Base-by-base conservation (phyloP, 2,888 invertebrate genomes). In the Phaedon cochleariae region DNA sequence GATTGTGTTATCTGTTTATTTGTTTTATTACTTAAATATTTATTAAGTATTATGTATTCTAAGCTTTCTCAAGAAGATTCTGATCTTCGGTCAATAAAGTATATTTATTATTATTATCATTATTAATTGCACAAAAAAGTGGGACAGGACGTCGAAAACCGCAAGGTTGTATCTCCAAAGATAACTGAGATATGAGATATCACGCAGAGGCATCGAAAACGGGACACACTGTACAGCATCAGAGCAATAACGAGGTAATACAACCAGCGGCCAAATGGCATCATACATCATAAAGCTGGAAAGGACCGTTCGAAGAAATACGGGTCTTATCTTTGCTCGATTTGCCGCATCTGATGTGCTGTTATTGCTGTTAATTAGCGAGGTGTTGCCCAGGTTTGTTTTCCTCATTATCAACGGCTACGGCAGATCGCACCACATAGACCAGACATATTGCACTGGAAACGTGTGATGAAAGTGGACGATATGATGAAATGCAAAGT, bases 301-400 rank as follows among this genome's bases (percentile, higher is more conserved):
- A 21, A 21, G 17, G 37, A 21, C 41, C 9, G 41, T 37, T 41
- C 21, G 7, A 41, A 55, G 37, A 55, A 37, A 37, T 37, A 31
- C 41, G n/a, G 9, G n/a, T n/a, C n/a, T n/a, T n/a, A n/a, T n/a
- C 41, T 55, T 55, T 21, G 55, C 55, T 5, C 31, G 37, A 55
- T 55, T 55, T 41, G 41, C 55, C 55, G 55, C 55, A 5, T 41
- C 29, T 21, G 1, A 55, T 55, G 55, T n/a, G 21, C 20, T 55
- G 55, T 55, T 37, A 55, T 37, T n/a, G 21, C 20, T 55, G 55
- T 55, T 37, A 55, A 55, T 55, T 55, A 21, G 55, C 4, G 41
- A 55, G 20, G 55, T 41, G 41, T 55, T 41, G 22, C 20, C 22
- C 41, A 54, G 29, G 34, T 54, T 34, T 54, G 22, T 37, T 55